Percentiles rank a stretch among this genome's conserved stretches.
Conservation (phyloP, 2,888 invertebrate species). For the Asteroscopus sphinx region DNA sequence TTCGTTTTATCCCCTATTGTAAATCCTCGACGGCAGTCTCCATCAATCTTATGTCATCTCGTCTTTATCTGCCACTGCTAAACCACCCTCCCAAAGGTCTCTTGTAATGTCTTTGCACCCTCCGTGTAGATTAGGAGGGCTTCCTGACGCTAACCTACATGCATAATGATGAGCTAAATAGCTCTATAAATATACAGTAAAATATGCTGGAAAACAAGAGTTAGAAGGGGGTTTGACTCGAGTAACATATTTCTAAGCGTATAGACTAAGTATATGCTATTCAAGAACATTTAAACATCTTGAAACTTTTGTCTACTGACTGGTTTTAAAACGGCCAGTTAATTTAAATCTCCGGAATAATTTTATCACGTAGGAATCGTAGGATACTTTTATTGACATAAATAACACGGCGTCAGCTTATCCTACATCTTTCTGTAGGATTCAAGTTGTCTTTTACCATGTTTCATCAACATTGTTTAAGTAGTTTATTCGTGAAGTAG, state of each 20-base stretch:
- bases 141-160: slow-evolving; percentile 42
- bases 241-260: slow-evolving; percentile 6
- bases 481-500: too few relatives aligned
- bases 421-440: too few relatives aligned
- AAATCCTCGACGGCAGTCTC: slow-evolving; percentile 57
- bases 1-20: slow-evolving; percentile 61
- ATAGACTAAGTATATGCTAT: not conserved
- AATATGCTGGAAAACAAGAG: slow-evolving; percentile 13
- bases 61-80: slow-evolving; percentile 40
- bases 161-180: slow-evolving; percentile 46
- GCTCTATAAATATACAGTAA: slow-evolving; percentile 42
- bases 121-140: slow-evolving; percentile 49
- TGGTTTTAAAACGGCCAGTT: too few relatives aligned
- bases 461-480: too few relatives aligned
- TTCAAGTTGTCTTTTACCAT: too few relatives aligned
- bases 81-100: slow-evolving; percentile 46
- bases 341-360: too few relatives aligned
- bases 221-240: slow-evolving; percentile 7
- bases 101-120: too few relatives aligned
- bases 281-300: too few relatives aligned
- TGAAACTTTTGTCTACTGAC: too few relatives aligned
- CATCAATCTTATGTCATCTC: slow-evolving; percentile 76
- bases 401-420: too few relatives aligned
- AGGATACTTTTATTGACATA: too few relatives aligned
- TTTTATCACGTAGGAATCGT: too few relatives aligned